Conservation (phyloP, 1,140 invertebrate species). For the Diabrotica virgifera region DNA sequence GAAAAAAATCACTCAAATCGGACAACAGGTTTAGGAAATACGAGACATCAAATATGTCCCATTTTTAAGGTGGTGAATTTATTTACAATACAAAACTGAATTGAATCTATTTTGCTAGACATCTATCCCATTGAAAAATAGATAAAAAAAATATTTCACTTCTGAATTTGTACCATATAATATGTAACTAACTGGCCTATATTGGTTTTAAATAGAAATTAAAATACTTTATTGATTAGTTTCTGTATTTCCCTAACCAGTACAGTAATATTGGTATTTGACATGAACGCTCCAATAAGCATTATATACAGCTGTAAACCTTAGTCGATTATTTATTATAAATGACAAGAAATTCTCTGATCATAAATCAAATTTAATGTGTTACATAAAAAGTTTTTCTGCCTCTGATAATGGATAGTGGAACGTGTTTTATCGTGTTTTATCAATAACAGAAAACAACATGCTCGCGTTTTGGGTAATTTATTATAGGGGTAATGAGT, state of each 20-base stretch:
- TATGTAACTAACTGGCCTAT: neutral
- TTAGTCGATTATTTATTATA: neutral
- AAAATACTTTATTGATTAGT: neutral
- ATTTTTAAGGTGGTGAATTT: no score
- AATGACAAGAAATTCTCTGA: neutral
- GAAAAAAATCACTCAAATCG: no score
- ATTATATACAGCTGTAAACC: neutral
- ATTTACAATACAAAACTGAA: no score
- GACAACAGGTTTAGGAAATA: no score
- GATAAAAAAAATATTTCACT: no score
- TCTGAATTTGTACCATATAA: no score
- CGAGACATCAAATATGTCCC: no score
- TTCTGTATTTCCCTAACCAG: neutral
- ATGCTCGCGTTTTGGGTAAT: neutral
- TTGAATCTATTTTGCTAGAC: no score
- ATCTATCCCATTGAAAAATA: no score
- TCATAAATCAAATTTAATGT: neutral
- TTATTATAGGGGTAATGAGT: neutral
- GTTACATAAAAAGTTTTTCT: neutral
- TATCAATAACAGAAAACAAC: neutral
- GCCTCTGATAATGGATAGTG: neutral
- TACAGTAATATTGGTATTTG: neutral
- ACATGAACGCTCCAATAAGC: neutral
- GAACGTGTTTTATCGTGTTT: constrained; percentile 2
- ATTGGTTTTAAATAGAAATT: neutral